phyloP scores from a whole-genome alignment of 2,888 invertebrate species.

The Neoascia interrupta region DNA sequence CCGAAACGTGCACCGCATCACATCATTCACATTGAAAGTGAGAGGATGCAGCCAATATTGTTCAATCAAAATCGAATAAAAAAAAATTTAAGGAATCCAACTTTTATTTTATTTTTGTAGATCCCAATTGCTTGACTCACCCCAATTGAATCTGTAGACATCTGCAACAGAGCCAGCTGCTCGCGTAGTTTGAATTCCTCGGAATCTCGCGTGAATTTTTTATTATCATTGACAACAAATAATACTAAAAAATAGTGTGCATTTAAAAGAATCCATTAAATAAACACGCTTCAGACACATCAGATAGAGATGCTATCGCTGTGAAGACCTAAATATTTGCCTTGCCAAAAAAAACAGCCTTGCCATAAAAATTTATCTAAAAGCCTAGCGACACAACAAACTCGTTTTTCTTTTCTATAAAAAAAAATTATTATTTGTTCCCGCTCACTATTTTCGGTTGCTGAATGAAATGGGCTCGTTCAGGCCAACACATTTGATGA shows the following conservation, averaged over 20 bases:
- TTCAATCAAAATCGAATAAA: constrained; percentile 15
- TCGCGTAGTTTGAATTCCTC: constrained; percentile 14
- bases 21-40: not conserved
- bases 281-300: constrained; percentile 21
- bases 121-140: constrained; percentile 13
- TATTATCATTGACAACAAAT: constrained; percentile 8
- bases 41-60: too few species aligned
- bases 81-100: too few species aligned
- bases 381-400: not conserved
- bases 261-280: constrained; percentile 29
- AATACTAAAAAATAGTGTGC: constrained; percentile 11
- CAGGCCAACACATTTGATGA: not conserved
- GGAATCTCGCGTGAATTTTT: not conserved
- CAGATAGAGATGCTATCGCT: constrained; percentile 4
- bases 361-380: too few species aligned
- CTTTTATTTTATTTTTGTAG: too few species aligned
- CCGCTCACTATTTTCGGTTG: constrained; percentile 1
- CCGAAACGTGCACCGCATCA: not conserved
- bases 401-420: not conserved
- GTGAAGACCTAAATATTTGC: constrained; percentile 30
- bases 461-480: constrained; percentile 33
- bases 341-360: constrained; percentile 43
- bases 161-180: constrained; percentile 18
- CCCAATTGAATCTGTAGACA: not conserved
- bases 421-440: not conserved